phyloP scores from a whole-genome alignment of 1,140 invertebrate species.

The Protaetia brevitarsis region DNA sequence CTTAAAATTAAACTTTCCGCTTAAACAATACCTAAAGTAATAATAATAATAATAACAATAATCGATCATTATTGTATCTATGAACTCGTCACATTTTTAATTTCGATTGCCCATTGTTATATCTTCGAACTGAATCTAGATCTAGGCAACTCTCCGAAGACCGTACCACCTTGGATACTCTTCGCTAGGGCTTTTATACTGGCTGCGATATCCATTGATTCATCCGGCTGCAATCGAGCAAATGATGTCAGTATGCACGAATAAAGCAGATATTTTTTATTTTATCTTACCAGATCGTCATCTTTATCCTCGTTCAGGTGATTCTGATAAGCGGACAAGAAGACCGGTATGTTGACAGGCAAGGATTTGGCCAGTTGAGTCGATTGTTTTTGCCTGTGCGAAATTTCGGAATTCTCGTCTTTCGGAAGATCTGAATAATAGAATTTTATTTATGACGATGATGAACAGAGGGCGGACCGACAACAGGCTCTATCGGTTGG shows the following conservation, averaged over 20 bases:
- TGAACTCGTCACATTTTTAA: no score
- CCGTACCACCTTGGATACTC: conserved; percentile 78
- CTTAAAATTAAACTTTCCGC: conserved; percentile 18
- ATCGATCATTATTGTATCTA: no score
- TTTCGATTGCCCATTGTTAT: conserved; percentile 52
- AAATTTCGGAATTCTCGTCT: background rate
- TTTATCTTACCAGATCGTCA: conserved; percentile 51
- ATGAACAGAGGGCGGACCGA: no score
- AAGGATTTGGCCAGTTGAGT: conserved; percentile 52
- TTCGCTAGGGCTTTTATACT: conserved; percentile 82
- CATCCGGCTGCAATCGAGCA: conserved; percentile 37
- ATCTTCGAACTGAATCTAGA: conserved; percentile 78
- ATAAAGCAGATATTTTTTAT: conserved; percentile 21
- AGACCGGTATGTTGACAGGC: conserved; percentile 56
- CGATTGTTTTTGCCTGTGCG: background rate
- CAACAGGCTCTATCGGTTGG: no score
- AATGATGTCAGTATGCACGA: conserved; percentile 11
- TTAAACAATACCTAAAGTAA: conserved; percentile 15
- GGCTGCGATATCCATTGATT: conserved; percentile 73
- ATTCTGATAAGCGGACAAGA: conserved; percentile 45
- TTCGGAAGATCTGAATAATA: conserved; percentile 8
- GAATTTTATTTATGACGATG: no score
- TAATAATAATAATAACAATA: no score
- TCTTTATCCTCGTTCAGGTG: conserved; percentile 49
- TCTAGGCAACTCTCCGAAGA: conserved; percentile 79